Conservation (phyloP, 2,797 vertebrate species). For the Esox masquinongy region DNA sequence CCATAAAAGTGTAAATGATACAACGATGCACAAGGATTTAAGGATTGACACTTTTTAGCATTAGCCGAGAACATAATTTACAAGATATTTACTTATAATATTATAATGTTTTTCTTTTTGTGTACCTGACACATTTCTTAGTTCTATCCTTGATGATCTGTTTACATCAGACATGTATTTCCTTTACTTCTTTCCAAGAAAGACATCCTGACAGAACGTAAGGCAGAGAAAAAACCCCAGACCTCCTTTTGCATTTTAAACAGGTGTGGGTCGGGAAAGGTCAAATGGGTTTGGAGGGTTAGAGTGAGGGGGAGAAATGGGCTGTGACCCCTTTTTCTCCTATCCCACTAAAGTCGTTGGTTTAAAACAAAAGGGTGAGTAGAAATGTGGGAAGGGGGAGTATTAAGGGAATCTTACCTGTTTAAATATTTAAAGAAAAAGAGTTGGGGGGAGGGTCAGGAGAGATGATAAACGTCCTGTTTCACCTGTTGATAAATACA, state of each 20-base stretch:
- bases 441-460: neutral
- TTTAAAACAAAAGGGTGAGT: neutral
- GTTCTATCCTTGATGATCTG: conserved; percentile 37
- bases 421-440: neutral
- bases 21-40: conserved; percentile 6
- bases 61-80: conserved; percentile 2
- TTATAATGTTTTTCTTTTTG: conserved; percentile 17
- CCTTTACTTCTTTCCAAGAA: neutral
- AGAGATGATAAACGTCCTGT: neutral
- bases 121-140: conserved; percentile 36
- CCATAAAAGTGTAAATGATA: conserved; percentile 28
- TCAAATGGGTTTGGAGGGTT: conserved; percentile 3
- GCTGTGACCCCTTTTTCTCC: neutral
- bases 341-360: neutral
- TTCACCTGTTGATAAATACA: neutral
- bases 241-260: neutral
- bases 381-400: neutral
- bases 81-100: no score
- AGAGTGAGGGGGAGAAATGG: neutral
- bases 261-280: conserved; percentile 5
- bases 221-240: neutral
- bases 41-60: conserved; percentile 16
- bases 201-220: neutral
- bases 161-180: conserved; percentile 35
- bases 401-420: neutral